phyloP scores from a whole-genome alignment of 2,888 invertebrate species.

The Agriopis marginaria region DNA sequence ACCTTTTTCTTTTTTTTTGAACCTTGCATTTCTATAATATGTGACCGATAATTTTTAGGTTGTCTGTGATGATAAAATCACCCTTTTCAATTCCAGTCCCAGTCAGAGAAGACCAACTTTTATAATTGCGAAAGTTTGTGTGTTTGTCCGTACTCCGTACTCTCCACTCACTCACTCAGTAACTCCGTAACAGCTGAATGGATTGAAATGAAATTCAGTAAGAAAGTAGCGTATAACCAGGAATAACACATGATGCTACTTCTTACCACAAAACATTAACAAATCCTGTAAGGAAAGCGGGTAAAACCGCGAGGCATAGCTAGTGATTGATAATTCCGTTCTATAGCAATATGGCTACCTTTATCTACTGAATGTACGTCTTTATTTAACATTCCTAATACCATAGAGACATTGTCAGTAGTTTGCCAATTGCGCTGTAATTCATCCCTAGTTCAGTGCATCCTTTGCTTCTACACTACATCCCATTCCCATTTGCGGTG shows the following conservation, averaged over 20 bases:
- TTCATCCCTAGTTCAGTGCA: conserved; percentile 20
- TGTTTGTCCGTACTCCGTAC: no score
- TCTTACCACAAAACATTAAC: no score
- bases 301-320: no score
- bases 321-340: no score
- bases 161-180: no score
- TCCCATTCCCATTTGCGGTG: conserved; percentile 4
- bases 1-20: conserved; percentile 3
- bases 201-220: no score
- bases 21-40: background rate
- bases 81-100: conserved; percentile 6
- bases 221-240: no score
- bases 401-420: background rate
- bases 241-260: no score
- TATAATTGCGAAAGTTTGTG: background rate
- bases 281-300: no score
- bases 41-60: conserved; percentile 1
- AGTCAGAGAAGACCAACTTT: background rate
- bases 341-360: no score
- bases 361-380: background rate
- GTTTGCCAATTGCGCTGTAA: conserved; percentile 20
- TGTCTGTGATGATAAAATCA: background rate
- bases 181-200: no score
- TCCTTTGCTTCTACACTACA: conserved; percentile 21
- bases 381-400: background rate